A percentile compares a stretch with the other conserved stretches of the same genome.
phyloP scores from a whole-genome alignment of 2,113 vertebrate species.

The Cyanoderma ruficeps region DNA sequence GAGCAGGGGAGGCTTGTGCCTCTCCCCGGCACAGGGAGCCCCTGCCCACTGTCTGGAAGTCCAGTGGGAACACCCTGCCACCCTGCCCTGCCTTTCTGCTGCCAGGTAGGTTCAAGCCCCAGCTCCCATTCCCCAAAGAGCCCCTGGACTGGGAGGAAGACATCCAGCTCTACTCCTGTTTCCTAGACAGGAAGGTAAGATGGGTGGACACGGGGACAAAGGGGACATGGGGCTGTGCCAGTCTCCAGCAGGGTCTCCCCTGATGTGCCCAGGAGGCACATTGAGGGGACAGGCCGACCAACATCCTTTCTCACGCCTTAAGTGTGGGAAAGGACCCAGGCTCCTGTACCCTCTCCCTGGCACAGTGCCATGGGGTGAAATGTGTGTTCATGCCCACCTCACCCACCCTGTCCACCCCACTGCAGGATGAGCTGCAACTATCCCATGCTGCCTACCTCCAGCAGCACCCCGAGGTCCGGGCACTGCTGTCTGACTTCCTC shows the following conservation, averaged over 20 bases:
- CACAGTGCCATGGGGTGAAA: accelerated
- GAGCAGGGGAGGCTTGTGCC: not conserved
- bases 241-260: not conserved
- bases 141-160: constrained; percentile 87
- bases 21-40: not conserved
- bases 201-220: not conserved
- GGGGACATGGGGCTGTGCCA: not conserved
- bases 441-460: constrained; percentile 79
- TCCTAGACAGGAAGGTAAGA: constrained; percentile 88
- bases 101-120: constrained; percentile 65
- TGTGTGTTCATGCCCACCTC: not conserved
- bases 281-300: not conserved
- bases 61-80: not conserved
- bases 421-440: constrained; percentile 82
- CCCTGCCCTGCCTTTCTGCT: not conserved
- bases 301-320: not conserved
- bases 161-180: constrained; percentile 81
- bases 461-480: constrained; percentile 84
- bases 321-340: not conserved
- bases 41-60: not conserved
- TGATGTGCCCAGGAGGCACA: not conserved
- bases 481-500: constrained; percentile 86
- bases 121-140: constrained; percentile 73
- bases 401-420: not conserved
- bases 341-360: not conserved